Conservation (phyloP, 2,797 vertebrate genomes). For the Emys orbicularis region DNA sequence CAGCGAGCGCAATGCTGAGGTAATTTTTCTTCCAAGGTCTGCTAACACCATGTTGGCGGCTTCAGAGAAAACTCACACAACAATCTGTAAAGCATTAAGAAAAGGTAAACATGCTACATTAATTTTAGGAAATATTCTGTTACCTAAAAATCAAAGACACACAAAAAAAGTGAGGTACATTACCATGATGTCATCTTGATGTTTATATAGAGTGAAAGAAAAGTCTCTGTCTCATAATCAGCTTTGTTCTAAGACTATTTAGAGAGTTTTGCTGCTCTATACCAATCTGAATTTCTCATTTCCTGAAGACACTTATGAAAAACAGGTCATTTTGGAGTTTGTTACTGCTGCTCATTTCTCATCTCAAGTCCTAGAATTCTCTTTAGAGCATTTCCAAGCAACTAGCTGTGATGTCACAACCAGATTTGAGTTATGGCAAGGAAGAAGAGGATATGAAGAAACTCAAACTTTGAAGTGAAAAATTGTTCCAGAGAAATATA, state of each 20-base stretch:
- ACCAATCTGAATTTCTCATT: not conserved
- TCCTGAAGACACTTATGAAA: not conserved
- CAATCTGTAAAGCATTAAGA: conserved; percentile 50
- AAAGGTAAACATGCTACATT: not conserved
- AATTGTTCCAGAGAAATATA: not conserved
- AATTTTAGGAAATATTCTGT: conserved; percentile 40
- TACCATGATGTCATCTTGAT: accelerated
- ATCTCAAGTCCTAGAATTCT: not conserved
- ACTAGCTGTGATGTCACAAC: not conserved
- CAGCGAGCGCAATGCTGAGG: conserved; percentile 95
- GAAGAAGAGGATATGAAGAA: not conserved
- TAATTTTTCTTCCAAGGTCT: conserved; percentile 98
- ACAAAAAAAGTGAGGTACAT: not conserved
- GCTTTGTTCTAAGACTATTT: not conserved
- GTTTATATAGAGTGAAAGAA: not conserved
- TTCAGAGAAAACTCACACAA: conserved; percentile 61
- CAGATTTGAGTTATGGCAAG: not conserved
- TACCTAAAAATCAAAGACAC: too few relatives aligned
- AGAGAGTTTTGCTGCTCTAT: not conserved
- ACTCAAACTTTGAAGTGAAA: not conserved
- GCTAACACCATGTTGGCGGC: conserved; percentile 94
- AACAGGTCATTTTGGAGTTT: not conserved
- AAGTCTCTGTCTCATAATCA: not conserved
- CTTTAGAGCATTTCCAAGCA: not conserved
- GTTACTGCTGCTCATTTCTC: not conserved